phyloP scores from a whole-genome alignment of 1,140 invertebrate species.

The Oryctes rhinoceros region DNA sequence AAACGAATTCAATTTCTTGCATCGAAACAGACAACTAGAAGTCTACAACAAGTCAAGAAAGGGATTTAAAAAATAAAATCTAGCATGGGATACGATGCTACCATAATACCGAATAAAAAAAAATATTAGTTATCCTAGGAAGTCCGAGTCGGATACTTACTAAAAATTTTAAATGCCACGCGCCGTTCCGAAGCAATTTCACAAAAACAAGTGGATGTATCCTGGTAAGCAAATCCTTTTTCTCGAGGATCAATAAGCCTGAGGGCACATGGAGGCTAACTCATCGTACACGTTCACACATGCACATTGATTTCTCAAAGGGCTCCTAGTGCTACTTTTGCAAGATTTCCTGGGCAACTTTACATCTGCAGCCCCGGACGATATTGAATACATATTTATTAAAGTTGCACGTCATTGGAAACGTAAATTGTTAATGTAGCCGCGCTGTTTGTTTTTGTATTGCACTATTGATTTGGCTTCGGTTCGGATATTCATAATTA shows the following conservation, averaged over 20 bases:
- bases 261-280: slow-evolving; percentile 2
- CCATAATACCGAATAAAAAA: slow-evolving; percentile 8
- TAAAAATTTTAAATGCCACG: slow-evolving; percentile 14
- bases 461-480: too few relatives aligned
- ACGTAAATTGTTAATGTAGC: neutral
- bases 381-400: slow-evolving; percentile 33
- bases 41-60: neutral
- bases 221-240: slow-evolving; percentile 22
- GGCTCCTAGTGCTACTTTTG: neutral
- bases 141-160: neutral
- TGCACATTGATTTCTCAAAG: slow-evolving; percentile 36
- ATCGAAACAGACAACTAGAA: too few relatives aligned
- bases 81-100: neutral
- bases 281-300: slow-evolving; percentile 4
- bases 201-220: slow-evolving; percentile 28
- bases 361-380: neutral
- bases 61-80: neutral
- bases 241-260: neutral
- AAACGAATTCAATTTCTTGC: too few relatives aligned
- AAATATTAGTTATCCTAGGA: neutral
- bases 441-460: neutral
- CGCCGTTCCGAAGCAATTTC: slow-evolving; percentile 13
- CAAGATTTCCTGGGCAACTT: neutral
- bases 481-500: too few relatives aligned
- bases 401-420: neutral